Evolutionary conservation across 2,797 vertebrate species (phyloP).

Genomic region (Poeciliopsis infans): DNA sequence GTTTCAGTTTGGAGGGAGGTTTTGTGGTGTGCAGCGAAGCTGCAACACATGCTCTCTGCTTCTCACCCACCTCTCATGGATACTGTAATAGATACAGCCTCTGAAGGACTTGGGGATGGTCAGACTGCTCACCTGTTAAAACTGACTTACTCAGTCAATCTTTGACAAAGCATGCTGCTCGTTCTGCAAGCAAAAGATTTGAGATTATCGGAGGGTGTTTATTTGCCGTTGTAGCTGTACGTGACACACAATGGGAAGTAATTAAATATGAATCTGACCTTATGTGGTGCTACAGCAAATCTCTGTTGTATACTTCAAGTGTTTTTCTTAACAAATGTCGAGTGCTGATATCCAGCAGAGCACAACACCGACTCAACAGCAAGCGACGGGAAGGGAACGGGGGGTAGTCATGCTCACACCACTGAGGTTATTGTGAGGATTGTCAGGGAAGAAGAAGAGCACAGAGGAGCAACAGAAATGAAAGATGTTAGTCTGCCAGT

Average conservation of each 20-base stretch:
- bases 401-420: conserved; percentile 62
- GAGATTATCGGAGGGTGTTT: background rate
- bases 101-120: conserved; percentile 65
- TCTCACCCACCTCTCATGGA: conserved; percentile 68
- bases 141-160: conserved; percentile 36
- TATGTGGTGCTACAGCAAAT: conserved; percentile 51
- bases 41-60: conserved; percentile 55
- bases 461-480: conserved; percentile 67
- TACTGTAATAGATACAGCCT: conserved; percentile 71
- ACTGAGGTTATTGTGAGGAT: conserved; percentile 64
- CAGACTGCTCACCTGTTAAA: conserved; percentile 68
- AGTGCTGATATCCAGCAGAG: conserved; percentile 61
- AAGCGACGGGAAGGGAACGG: conserved; percentile 54
- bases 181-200: conserved; percentile 33
- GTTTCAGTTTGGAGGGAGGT: conserved; percentile 55
- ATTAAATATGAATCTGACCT: conserved; percentile 65
- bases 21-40: conserved; percentile 68
- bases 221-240: conserved; percentile 7
- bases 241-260: conserved; percentile 38
- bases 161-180: conserved; percentile 34
- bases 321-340: conserved; percentile 53
- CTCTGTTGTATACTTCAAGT: conserved; percentile 39
- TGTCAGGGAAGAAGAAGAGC: conserved; percentile 63
- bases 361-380: conserved; percentile 52
- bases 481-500: conserved; percentile 77